Percentiles rank a stretch among this genome's conserved stretches.
These are phyloP conservation scores for Gallinago stenura DNA, from an alignment of 2,797 vertebrate species.

Conservation along the genomic window DNA sequence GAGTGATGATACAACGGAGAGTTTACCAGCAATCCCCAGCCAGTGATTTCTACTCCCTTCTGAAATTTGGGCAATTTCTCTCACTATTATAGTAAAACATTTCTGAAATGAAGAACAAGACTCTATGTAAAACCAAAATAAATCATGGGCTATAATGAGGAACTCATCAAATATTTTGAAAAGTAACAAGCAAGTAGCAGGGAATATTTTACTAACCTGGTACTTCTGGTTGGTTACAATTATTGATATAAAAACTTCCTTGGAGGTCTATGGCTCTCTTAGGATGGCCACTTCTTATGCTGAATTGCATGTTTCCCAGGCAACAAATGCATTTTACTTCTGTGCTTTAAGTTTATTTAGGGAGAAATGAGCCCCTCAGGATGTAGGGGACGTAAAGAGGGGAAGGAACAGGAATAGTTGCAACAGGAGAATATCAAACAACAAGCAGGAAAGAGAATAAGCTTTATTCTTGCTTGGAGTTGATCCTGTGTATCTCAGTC, in stretches of 20 bases:
- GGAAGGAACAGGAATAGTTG: conserved; percentile 40
- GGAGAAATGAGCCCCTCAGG: conserved; percentile 40
- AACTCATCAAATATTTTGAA: neutral
- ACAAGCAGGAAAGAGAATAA: neutral
- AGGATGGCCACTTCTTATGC: conserved; percentile 13
- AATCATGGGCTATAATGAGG: neutral
- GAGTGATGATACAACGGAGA: neutral
- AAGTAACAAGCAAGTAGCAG: conserved; percentile 5
- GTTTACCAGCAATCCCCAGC: neutral
- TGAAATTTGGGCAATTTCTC: neutral
- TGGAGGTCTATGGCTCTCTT: conserved; percentile 65
- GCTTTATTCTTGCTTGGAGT: neutral
- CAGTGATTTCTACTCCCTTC: neutral
- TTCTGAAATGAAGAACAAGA: neutral
- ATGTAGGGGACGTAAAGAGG: conserved; percentile 55
- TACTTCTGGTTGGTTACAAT: conserved; percentile 20
- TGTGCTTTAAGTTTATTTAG: conserved; percentile 60
- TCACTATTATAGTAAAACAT: neutral
- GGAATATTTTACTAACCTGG: conserved; percentile 18
- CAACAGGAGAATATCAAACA: conserved; percentile 28
- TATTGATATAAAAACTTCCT: conserved; percentile 59
- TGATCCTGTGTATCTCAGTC: neutral
- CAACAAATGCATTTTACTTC: conserved; percentile 70
- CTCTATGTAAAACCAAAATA: neutral
- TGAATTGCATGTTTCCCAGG: conserved; percentile 48